Base-by-base conservation (phyloP, 2,113 vertebrate species). In the Atrichornis clamosus region DNA sequence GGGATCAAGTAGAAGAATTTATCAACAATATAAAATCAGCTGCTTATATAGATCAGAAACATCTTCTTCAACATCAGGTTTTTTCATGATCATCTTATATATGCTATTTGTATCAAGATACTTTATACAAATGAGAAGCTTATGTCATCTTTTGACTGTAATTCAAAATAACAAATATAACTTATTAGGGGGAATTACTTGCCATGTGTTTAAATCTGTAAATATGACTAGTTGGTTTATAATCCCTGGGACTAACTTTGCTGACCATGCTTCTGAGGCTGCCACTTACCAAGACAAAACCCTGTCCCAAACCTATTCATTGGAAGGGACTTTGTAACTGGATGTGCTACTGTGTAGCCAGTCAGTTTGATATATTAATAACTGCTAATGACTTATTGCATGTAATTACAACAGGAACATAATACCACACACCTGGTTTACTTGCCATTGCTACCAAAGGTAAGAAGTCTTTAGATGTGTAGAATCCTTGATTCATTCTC, bases 381-480 rank as follows among this genome's bases (percentile, higher is more conserved):
- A 59, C 74, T 26, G 32, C 56, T 65, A 55, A 56, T 7, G 24
- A 62, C 17, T 72, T 55, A 59, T 0, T 27, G 26, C 87, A 58
- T 27, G 13, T 3, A 14, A 60, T 37, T 42, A 49, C 24, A 82
- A 81, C 3, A 68, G n/a, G 86, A 95, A 16, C 30, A 8, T 20
- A 24, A 6, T 20, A 15, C 23, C 32, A 76, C 96, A 59, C 87
- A 99, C 99, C 99, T 98, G 96, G 96, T 97, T 99, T 99, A 97
- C 99, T 99, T 92, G 98, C 98, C 97, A 98, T 98, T 59, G 99
- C 98, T 87, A 99, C 98, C 88, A 99, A 97, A 44, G 99, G 99
- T 80, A 99, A 94, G 75, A 99, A 99, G 93, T 99, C 98, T 97
- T 99, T 99, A 50, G 98, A 99, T 27, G 98, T 99, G 86, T 98